Percentiles rank a stretch among this genome's conserved stretches.
phyloP scores from a whole-genome alignment of 2,797 vertebrate genomes.

The Phrynocephalus guinanensis region DNA sequence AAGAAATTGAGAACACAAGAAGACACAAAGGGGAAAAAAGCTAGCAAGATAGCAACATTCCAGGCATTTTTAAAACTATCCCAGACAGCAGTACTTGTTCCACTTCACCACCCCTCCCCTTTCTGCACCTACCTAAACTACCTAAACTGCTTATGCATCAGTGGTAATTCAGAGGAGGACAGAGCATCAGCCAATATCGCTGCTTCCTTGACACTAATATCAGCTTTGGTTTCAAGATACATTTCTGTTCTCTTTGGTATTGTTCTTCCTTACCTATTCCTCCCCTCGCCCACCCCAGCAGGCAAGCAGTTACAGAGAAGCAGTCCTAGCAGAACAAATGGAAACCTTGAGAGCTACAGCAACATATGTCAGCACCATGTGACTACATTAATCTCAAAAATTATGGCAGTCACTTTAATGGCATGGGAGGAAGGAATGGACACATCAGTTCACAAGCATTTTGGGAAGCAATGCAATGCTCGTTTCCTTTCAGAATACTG shows the following conservation, averaged over 20 bases:
- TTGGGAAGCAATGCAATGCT: background rate
- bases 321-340: conserved; percentile 12
- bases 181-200: conserved; percentile 5
- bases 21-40: background rate
- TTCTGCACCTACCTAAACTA: conserved; percentile 13
- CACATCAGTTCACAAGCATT: background rate
- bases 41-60: conserved; percentile 16
- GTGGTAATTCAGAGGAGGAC: conserved; percentile 17
- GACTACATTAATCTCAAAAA: conserved; percentile 41
- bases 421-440: background rate
- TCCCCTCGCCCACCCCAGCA: background rate
- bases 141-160: conserved; percentile 17
- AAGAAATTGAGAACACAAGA: conserved; percentile 34
- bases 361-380: background rate
- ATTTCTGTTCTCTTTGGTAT: conserved; percentile 20
- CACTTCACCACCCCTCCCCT: background rate
- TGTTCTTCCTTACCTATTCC: conserved; percentile 10
- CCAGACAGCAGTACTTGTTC: background rate
- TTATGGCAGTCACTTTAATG: conserved; percentile 1
- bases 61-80: conserved; percentile 9
- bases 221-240: conserved; percentile 51
- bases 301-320: background rate
- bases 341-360: background rate
- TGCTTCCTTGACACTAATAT: conserved; percentile 9
- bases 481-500: background rate